phyloP scores from a whole-genome alignment of 2,797 vertebrate genomes.

The Aselliscus stoliczkanus region DNA sequence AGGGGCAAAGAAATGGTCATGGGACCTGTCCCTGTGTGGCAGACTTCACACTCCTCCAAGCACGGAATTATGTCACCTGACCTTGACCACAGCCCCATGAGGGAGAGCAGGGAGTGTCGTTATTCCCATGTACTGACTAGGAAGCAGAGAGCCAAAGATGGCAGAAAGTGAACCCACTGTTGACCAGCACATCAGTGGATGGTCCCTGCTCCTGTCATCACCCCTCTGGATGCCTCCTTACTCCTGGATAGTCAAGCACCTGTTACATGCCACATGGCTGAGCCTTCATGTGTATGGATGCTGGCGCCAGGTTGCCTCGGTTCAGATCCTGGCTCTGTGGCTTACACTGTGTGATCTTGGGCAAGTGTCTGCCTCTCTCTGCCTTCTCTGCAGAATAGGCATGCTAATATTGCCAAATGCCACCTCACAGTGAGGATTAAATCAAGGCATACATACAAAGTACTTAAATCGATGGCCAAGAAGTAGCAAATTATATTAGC shows the following conservation, averaged over 20 bases:
- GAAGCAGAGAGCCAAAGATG: not conserved
- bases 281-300: accelerated
- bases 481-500: accelerated
- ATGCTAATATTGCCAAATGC: accelerated
- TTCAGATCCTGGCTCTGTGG: not conserved
- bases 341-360: too few relatives aligned
- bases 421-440: not conserved
- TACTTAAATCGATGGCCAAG: not conserved
- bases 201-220: accelerated
- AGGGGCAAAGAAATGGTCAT: not conserved
- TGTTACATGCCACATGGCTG: accelerated
- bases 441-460: not conserved
- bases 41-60: not conserved
- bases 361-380: too few relatives aligned
- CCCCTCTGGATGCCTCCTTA: too few relatives aligned
- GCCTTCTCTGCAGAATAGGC: not conserved
- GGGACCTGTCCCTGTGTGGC: accelerated
- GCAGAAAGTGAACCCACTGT: not conserved
- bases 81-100: accelerated
- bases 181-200: accelerated
- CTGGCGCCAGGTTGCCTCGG: not conserved
- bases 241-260: too few relatives aligned
- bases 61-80: too few relatives aligned
- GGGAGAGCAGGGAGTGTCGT: accelerated
- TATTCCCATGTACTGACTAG: accelerated